Conservation (phyloP, 2,797 vertebrate species). For the Galaxias olidus region DNA sequence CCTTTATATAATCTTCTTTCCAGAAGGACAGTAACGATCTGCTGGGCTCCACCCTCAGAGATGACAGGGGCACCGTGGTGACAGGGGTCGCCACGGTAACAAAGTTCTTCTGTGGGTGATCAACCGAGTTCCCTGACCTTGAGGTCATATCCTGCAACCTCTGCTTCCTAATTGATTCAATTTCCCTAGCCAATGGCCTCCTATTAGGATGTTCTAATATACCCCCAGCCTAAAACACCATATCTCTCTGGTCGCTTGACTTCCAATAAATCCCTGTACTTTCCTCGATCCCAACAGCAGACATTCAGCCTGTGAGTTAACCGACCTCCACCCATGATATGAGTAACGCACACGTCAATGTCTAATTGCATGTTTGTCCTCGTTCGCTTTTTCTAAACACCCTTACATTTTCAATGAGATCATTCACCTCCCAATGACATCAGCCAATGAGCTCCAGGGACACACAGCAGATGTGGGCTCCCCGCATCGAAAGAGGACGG, state of each 20-base stretch:
- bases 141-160: conserved; percentile 76
- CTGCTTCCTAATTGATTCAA: conserved; percentile 77
- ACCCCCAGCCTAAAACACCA: conserved; percentile 29
- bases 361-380: neutral
- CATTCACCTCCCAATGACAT: conserved; percentile 28
- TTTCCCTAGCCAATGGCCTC: conserved; percentile 68
- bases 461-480: conserved; percentile 32
- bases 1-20: too few species aligned
- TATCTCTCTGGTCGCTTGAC: conserved; percentile 24
- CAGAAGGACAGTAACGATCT: neutral
- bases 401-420: conserved; percentile 35
- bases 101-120: conserved; percentile 56
- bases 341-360: conserved; percentile 12
- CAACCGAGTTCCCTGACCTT: conserved; percentile 63
- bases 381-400: neutral
- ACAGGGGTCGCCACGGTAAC: conserved; percentile 40
- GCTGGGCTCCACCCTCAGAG: neutral
- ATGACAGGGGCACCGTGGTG: conserved; percentile 32
- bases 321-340: conserved; percentile 25
- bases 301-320: conserved; percentile 16
- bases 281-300: neutral
- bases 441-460: conserved; percentile 9
- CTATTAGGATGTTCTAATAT: conserved; percentile 66
- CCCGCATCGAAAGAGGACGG: neutral
- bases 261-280: neutral